Conservation (phyloP, 2,888 invertebrate species). For the Bedellia somnulentella region DNA sequence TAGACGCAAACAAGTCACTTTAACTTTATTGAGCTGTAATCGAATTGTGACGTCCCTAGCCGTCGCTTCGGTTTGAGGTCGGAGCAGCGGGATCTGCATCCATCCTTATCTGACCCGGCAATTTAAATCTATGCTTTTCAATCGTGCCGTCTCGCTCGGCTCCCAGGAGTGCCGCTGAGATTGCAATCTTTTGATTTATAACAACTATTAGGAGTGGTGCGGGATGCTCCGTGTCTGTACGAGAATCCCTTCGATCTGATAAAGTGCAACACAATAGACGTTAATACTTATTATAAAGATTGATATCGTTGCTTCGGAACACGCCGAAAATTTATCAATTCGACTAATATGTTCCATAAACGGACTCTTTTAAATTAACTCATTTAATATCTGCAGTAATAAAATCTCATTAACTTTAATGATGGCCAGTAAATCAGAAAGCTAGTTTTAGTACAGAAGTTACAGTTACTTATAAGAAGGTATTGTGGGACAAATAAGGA, state of each 20-base stretch:
- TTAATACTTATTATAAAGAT: constrained; percentile 21
- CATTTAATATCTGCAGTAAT: too few relatives aligned
- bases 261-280: constrained; percentile 45
- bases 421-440: too few relatives aligned
- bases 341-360: too few relatives aligned
- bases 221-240: constrained; percentile 49
- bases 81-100: constrained; percentile 43
- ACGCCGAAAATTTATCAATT: too few relatives aligned
- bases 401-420: too few relatives aligned
- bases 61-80: constrained; percentile 29
- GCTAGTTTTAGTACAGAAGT: too few relatives aligned
- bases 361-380: too few relatives aligned
- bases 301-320: too few relatives aligned
- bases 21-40: constrained; percentile 62
- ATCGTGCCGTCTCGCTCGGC: constrained; percentile 57
- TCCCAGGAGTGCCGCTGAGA: constrained; percentile 59
- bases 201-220: constrained; percentile 58
- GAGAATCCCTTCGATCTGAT: constrained; percentile 40
- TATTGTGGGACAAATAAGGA: constrained; percentile 1
- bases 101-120: constrained; percentile 56
- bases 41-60: constrained; percentile 59
- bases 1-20: constrained; percentile 61
- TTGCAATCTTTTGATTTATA: constrained; percentile 63
- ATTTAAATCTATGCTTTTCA: constrained; percentile 62
- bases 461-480: too few relatives aligned